Evolutionary conservation across 2,797 vertebrate species (phyloP).

Genomic region (Oreortyx pictus): DNA sequence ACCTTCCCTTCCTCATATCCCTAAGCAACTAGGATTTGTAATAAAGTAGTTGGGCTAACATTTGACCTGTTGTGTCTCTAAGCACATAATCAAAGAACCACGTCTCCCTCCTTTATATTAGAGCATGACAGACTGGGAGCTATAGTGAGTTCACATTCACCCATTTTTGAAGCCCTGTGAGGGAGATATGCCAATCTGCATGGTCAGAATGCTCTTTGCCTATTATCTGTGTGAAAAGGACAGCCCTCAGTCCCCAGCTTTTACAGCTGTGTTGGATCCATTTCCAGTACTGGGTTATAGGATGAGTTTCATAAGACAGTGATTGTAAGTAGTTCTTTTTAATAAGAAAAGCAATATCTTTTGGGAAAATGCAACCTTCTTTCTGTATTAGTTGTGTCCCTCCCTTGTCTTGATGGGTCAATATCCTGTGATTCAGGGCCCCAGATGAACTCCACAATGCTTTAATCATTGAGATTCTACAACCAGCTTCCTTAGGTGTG

Average conservation of each 20-base stretch:
- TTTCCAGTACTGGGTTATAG: neutral
- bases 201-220: neutral
- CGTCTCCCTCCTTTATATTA: too few species aligned
- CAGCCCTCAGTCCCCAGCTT: neutral
- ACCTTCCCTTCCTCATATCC: too few species aligned
- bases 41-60: too few species aligned
- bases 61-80: too few species aligned
- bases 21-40: too few species aligned
- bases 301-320: neutral
- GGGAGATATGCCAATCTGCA: fast-evolving
- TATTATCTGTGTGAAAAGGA: neutral
- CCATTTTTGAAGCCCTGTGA: neutral
- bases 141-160: neutral
- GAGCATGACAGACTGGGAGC: neutral
- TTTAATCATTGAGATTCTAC: neutral
- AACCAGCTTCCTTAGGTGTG: fast-evolving
- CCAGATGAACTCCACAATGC: neutral
- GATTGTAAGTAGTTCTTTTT: neutral
- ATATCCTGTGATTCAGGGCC: neutral
- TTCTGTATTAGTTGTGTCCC: neutral
- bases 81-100: too few species aligned
- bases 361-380: neutral
- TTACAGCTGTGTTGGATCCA: fast-evolving
- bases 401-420: neutral
- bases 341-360: neutral